A percentile compares a stretch with the other conserved stretches of the same genome.
phyloP scores from a whole-genome alignment of 2,113 vertebrate genomes.

The Tretioscincus oriximinensis region DNA sequence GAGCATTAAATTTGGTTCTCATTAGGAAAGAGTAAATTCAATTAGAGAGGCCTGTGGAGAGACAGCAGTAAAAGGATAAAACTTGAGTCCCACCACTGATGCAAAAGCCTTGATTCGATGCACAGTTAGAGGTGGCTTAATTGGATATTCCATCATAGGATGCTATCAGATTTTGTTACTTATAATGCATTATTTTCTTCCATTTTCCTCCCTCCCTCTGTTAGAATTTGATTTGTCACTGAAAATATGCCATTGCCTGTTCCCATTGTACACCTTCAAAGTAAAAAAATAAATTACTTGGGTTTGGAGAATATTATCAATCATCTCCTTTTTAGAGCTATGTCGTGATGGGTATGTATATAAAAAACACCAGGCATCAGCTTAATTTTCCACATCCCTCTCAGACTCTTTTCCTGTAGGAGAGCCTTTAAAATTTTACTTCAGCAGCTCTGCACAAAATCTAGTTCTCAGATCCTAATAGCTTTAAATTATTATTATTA shows the following conservation, averaged over 20 bases:
- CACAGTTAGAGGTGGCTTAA: constrained; percentile 23
- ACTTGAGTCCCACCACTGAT: constrained; percentile 12
- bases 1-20: constrained; percentile 26
- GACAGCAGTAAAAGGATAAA: constrained; percentile 15
- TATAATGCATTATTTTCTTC: constrained; percentile 14
- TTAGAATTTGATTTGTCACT: constrained; percentile 7
- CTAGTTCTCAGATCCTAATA: background rate
- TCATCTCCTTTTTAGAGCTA: constrained; percentile 25
- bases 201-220: background rate
- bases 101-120: constrained; percentile 24
- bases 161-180: constrained; percentile 32
- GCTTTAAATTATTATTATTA: constrained; percentile 22
- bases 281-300: constrained; percentile 18
- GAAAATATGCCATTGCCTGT: background rate
- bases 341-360: background rate
- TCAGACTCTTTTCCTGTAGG: background rate
- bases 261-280: constrained; percentile 28
- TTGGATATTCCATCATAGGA: constrained; percentile 22
- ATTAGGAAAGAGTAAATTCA: constrained; percentile 28
- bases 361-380: background rate
- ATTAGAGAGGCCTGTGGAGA: constrained; percentile 21
- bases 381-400: background rate
- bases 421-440: constrained; percentile 2
- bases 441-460: background rate
- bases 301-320: constrained; percentile 18